Conservation (phyloP, 2,888 invertebrate genomes). For the Camptogramma bilineatum region DNA sequence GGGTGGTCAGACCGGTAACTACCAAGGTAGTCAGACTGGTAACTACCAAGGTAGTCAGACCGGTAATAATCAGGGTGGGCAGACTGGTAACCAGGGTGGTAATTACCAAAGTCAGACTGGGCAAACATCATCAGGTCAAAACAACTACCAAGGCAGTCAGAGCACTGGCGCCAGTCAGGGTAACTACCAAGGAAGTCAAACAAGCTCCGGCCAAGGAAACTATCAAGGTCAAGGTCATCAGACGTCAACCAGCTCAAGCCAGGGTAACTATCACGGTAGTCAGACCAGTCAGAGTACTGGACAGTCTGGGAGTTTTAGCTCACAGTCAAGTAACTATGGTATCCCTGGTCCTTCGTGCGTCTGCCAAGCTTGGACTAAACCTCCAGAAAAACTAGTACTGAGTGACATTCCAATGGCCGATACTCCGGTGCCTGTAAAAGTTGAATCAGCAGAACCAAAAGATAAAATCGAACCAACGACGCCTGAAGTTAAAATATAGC, state of each 20-base stretch:
- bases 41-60: constrained; percentile 34
- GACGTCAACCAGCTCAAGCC: constrained; percentile 19
- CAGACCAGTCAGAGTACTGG: constrained; percentile 15
- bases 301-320: constrained; percentile 34
- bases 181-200: constrained; percentile 26
- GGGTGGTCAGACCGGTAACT: constrained; percentile 28
- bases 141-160: constrained; percentile 14
- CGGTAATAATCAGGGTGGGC: constrained; percentile 18
- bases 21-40: constrained; percentile 33
- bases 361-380: constrained; percentile 78
- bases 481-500: constrained; percentile 21
- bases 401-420: constrained; percentile 39
- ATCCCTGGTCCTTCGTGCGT: constrained; percentile 70
- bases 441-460: constrained; percentile 17
- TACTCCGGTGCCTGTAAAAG: constrained; percentile 23
- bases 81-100: constrained; percentile 14
- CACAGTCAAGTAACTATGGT: constrained; percentile 57
- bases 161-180: constrained; percentile 11
- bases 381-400: constrained; percentile 47
- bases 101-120: constrained; percentile 12
- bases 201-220: constrained; percentile 24
- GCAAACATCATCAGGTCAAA: constrained; percentile 1
- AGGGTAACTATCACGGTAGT: constrained; percentile 18
- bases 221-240: constrained; percentile 36
- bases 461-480: neutral